Conservation (phyloP, 2,888 invertebrate genomes). For the Exocentrus adspersus region DNA sequence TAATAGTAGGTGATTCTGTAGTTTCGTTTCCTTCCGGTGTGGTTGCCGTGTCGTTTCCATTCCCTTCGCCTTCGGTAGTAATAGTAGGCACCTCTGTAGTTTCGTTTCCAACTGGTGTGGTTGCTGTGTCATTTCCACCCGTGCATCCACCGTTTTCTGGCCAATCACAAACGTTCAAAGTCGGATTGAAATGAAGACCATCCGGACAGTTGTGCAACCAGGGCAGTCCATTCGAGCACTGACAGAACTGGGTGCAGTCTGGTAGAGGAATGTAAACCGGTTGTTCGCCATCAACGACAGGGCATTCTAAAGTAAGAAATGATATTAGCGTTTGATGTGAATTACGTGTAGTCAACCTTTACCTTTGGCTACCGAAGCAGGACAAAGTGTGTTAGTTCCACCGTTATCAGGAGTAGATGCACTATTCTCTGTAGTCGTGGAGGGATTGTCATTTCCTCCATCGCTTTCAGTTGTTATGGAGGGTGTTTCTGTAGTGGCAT, state of each 20-base stretch:
- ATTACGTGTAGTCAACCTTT: background rate
- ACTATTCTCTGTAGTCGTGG: background rate
- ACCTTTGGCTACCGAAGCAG: background rate
- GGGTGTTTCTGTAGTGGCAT: background rate
- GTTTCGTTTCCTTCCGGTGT: too few relatives aligned
- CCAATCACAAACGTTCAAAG: constrained; percentile 41
- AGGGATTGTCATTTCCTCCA: background rate
- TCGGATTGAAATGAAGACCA: constrained; percentile 39
- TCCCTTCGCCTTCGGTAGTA: too few relatives aligned
- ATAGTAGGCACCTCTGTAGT: background rate
- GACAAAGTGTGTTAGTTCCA: background rate
- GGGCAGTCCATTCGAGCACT: constrained; percentile 43
- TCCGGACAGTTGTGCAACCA: constrained; percentile 37
- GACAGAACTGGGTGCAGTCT: constrained; percentile 42
- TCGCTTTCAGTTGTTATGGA: background rate
- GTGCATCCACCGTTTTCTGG: constrained; percentile 32
- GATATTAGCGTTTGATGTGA: too few relatives aligned
- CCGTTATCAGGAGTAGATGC: background rate
- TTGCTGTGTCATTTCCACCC: background rate
- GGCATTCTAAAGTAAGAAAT: constrained; percentile 22
- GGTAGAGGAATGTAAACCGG: constrained; percentile 36
- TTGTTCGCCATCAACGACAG: constrained; percentile 29
- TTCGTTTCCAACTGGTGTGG: background rate
- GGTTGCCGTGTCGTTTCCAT: too few relatives aligned
- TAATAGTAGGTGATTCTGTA: too few relatives aligned